phyloP scores from a whole-genome alignment of 2,888 invertebrate genomes.

The Adelognathus sp. region DNA sequence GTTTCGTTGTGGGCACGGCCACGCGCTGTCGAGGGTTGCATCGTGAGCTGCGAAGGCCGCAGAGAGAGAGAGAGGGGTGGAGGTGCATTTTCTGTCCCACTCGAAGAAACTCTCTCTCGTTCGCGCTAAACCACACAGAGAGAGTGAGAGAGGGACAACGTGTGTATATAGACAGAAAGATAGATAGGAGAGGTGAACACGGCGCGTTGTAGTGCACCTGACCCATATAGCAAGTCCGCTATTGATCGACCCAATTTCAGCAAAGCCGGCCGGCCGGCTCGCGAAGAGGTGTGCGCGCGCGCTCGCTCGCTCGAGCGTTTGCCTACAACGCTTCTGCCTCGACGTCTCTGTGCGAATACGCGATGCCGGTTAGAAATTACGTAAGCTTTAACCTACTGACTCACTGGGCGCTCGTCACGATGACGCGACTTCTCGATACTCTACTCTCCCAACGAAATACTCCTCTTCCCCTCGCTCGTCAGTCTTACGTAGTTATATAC shows the following conservation, averaged over 20 bases:
- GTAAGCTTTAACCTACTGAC: conserved; percentile 74
- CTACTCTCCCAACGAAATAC: neutral
- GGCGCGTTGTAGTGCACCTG: conserved; percentile 75
- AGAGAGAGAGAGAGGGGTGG: no score
- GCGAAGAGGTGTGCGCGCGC: neutral
- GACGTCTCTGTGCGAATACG: conserved; percentile 48
- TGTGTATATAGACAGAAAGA: conserved; percentile 48
- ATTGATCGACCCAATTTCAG: conserved; percentile 79
- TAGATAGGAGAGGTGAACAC: conserved; percentile 20
- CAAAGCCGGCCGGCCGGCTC: conserved; percentile 65
- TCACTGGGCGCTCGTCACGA: conserved; percentile 64
- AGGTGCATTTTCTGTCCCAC: no score
- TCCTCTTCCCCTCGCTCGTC: neutral
- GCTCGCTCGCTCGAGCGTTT: conserved; percentile 30
- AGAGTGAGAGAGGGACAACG: neutral
- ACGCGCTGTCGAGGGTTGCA: no score
- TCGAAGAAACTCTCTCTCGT: neutral
- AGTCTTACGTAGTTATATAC: no score
- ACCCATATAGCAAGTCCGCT: conserved; percentile 75
- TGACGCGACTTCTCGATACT: conserved; percentile 47
- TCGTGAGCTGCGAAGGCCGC: no score
- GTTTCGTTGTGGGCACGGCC: no score
- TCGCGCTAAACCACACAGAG: neutral
- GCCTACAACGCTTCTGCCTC: conserved; percentile 33
- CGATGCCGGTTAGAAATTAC: conserved; percentile 68